Evolutionary conservation across 2,797 vertebrate species (phyloP), one percentile per base, ranked within the genome.

Genomic region (Nyctibius grandis): DNA sequence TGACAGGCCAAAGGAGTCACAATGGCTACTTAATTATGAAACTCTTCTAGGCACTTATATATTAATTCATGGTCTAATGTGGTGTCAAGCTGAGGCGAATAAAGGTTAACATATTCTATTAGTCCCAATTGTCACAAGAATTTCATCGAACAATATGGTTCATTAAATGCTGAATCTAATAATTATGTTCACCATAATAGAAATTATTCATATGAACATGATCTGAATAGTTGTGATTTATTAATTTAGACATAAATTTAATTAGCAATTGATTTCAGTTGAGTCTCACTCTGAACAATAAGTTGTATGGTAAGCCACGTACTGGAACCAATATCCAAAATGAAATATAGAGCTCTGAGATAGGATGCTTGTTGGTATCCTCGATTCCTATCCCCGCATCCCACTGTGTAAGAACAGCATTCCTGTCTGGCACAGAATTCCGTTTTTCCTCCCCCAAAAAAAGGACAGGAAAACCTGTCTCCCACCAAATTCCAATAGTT

Each of bases 51-150:
- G 95, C 96, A 96, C 92, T 96, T 97, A 96, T 85, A 81, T 97
- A 95, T 96, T 97, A 98, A 97, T 98, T 97, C 96, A 95, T 88
- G 85, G 95, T 95, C 96, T 98, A 97, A 96, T 96, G 95, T 95
- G 89, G 94, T 97, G 97, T 98, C 97, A 97, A 94, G 93, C 92
- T 84, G 96, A 85, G 94, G 87, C 40, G 78, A 97, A 97, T 96
- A 97, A 97, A 98, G 98, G 98, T 98, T 98, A 98, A 98, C 95
- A 94, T 92, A 98, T 97, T 98, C 97, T 98, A 98, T 98, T 98
- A 98, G 97, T 97, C 92, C 92, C 96, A 97, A 98, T 98, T 97
- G 98, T 97, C 97, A 95, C 95, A 97, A 97, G 97, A 97, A 98
- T 98, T 98, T 97, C 96, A 97, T 96, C 65, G 75, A 98, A 98